Evolutionary conservation across 2,113 vertebrate species (phyloP).

Genomic region (Percina caprodes): DNA sequence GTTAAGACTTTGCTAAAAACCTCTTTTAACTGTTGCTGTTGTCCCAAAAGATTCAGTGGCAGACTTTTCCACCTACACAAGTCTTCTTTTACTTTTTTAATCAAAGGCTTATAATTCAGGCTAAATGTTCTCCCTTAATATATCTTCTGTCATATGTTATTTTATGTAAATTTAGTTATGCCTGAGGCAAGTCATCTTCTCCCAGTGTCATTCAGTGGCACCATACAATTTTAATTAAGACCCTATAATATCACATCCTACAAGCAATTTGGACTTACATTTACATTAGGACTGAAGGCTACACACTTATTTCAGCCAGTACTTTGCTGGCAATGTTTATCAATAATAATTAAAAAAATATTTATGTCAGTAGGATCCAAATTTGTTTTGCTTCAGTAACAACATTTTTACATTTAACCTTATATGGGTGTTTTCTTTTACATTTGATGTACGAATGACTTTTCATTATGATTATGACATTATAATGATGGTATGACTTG

Average conservation of each 20-base stretch:
- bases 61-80: neutral
- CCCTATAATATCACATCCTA: neutral
- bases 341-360: neutral
- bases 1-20: neutral
- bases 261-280: neutral
- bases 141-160: neutral
- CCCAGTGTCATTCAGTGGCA: neutral
- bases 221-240: neutral
- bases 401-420: neutral
- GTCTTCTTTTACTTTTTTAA: neutral
- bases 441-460: neutral
- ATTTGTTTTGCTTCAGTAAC: constrained; percentile 4
- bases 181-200: neutral
- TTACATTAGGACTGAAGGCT: neutral
- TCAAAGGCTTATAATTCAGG: neutral
- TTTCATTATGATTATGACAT: neutral
- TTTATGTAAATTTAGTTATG: neutral
- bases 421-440: neutral
- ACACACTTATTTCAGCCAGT: neutral
- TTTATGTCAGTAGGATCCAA: neutral
- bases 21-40: neutral
- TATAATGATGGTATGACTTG: neutral
- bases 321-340: neutral
- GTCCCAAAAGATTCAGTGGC: neutral
- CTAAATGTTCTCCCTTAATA: neutral